Base-by-base conservation (phyloP, 2,113 vertebrate species). In the Ancistrus triradiatus region DNA sequence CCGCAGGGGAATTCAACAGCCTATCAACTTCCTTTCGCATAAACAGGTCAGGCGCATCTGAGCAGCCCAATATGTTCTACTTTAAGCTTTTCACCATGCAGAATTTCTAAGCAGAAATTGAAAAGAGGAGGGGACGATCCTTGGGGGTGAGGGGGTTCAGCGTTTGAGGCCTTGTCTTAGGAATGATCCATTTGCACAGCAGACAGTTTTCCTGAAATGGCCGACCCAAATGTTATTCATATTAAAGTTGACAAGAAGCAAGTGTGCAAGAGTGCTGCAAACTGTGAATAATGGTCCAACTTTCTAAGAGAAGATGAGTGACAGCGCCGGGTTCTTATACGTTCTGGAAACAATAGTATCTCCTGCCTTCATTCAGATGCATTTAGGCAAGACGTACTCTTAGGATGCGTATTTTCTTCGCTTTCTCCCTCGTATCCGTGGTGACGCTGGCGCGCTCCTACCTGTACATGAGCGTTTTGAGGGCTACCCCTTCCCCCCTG, bases 1-100 rank as follows among this genome's bases (percentile, higher is more conserved):
- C 84, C 80, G 81, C 85, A 78, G 80, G 2, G 66, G 82, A 82
- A 79, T 81, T 66, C 89, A 85, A 89, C 86, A 88, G 84, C 86
- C 85, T 80, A 87, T 90, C 86, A 84, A 85, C 80, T 78, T 83
- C 82, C 78, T 56, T 70, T 72, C 68, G 81, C 78, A 88, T 88
- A 89, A 90, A 89, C 87, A 88, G 87, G 86, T 85, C 85, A 85
- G 85, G 84, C 82, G 74, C 69, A 84, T 78, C 73, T 71, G 81
- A 80, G 83, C 75, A 57, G 81, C 81, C 82, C 77, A 85, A 82
- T 84, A 78, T 86, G 81, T n/a, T 88, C 78, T 80, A 81, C 81
- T 87, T 85, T 21, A 84, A 89, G 86, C 76, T 83, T 85, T 80
- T 83, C 78, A 81, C 82, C 66, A 77, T 59, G 59, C 7, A n/a